These are phyloP conservation scores for Tiliqua scincoides DNA, from an alignment of 2,113 vertebrate genomes.

Conservation along the genomic window DNA sequence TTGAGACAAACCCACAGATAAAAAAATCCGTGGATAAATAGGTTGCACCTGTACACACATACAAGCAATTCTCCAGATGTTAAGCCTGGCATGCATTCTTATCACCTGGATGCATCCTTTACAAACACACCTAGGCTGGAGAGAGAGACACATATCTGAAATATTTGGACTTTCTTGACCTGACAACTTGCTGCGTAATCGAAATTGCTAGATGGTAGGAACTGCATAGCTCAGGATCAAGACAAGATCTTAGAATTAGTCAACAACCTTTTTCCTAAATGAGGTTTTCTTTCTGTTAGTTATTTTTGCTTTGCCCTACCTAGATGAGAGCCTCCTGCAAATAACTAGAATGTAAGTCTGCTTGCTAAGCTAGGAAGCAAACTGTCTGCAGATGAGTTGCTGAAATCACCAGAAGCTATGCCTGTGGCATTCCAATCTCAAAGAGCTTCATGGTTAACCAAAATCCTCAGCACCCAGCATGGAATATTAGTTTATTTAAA, in stretches of 20 bases:
- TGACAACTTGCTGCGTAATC: not conserved
- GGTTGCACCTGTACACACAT: not conserved
- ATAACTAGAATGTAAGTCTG: not conserved
- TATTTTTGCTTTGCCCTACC: not conserved
- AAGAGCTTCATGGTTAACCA: not conserved
- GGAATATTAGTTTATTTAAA: not conserved
- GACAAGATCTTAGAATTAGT: not conserved
- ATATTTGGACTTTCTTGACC: not conserved
- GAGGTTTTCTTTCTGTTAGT: not conserved
- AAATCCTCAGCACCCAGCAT: not conserved
- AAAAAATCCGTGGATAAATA: no score
- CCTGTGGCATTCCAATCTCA: not conserved
- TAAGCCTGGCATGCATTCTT: conserved; percentile 18
- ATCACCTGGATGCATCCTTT: not conserved
- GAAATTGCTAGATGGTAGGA: conserved; percentile 39
- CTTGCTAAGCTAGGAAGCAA: conserved; percentile 10
- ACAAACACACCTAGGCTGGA: not conserved
- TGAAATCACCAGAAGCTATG: not conserved
- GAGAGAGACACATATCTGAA: conserved; percentile 30
- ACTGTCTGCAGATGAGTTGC: not conserved
- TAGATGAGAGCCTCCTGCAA: not conserved
- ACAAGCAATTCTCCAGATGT: not conserved
- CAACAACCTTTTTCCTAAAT: not conserved
- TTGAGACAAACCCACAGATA: no score
- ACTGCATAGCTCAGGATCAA: not conserved